phyloP scores from a whole-genome alignment of 2,797 vertebrate genomes.

The Cercopithecus petaurista region DNA sequence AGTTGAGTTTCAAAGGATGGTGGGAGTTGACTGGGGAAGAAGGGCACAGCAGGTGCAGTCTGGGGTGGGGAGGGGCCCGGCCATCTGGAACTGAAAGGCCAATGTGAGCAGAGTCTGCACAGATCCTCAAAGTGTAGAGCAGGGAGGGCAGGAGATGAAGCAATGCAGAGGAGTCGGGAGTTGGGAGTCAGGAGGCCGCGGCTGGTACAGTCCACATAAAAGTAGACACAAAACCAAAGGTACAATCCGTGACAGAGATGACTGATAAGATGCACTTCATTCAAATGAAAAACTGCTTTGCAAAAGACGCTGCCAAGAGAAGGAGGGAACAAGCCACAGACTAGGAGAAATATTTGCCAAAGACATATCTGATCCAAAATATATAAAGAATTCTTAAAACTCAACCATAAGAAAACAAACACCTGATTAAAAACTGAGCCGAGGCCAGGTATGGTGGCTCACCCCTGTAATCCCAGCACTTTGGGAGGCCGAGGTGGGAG shows the following conservation, averaged over 20 bases:
- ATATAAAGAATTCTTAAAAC: not conserved
- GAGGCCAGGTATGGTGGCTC: not conserved
- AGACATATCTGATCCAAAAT: not conserved
- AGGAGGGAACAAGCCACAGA: not conserved
- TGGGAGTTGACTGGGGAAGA: not conserved
- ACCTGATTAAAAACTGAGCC: not conserved
- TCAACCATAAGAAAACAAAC: not conserved
- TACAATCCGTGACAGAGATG: not conserved
- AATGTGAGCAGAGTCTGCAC: not conserved
- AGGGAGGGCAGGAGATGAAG: not conserved
- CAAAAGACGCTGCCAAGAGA: not conserved
- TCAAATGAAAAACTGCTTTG: not conserved
- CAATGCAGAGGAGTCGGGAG: not conserved
- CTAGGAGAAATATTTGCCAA: not conserved
- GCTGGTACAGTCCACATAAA: fast-evolving
- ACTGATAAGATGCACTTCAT: not conserved
- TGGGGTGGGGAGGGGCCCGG: not conserved
- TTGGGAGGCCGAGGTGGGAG: not conserved
- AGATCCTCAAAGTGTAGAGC: not conserved
- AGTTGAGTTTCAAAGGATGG: not conserved
- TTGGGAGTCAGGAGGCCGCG: not conserved
- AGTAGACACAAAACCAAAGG: not conserved
- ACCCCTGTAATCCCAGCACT: not conserved
- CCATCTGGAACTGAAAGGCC: not conserved
- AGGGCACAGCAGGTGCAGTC: not conserved